Evolutionary conservation across 2,797 vertebrate genomes (phyloP), one percentile per base, ranked within the genome.

Genomic region (Apogon hyalosoma): DNA sequence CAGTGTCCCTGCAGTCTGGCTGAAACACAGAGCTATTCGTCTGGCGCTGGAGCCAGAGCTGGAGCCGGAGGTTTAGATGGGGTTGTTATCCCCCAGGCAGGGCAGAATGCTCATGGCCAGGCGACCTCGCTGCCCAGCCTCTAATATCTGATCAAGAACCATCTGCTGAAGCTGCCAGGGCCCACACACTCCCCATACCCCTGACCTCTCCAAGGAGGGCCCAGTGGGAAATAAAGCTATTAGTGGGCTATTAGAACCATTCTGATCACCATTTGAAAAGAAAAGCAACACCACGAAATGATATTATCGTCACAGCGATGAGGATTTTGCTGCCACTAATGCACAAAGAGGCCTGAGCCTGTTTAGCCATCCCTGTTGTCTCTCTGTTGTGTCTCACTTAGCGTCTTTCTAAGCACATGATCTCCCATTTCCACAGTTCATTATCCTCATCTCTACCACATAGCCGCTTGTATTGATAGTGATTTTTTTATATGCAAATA

Each of bases 81-180:
- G 77, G 85, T 78, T 87, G 84, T 84, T 73, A 60, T 80, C 84
- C 90, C 81, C 84, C 83, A n/a, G 38, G 80, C 55, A 13, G 62
- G 46, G 69, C 64, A 67, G 84, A 72, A 85, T 75, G 82, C 87
- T 80, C 78, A 61, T 67, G 87, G 85, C 84, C 85, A 11, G 14
- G 84, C 75, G 90, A 93, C 92, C 90, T 85, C 59, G 0, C 40
- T 73, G 86, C 88, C 92, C 88, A 24, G 5, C 58, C 85, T 91
- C 88, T 94, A 91, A 93, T 92, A 87, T 89, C 93, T 90, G 90
- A 92, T 92, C 93, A 94, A 91, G 84, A 90, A 85, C 93, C 93
- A 94, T 95, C 94, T 95, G 93, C 87, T 93, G 88, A 57, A 59
- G 81, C 83, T 84, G 79, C 92, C 88, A 88, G 72, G 84, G 53